Conservation (phyloP, 1,140 invertebrate genomes). For the Ericerus pela region DNA sequence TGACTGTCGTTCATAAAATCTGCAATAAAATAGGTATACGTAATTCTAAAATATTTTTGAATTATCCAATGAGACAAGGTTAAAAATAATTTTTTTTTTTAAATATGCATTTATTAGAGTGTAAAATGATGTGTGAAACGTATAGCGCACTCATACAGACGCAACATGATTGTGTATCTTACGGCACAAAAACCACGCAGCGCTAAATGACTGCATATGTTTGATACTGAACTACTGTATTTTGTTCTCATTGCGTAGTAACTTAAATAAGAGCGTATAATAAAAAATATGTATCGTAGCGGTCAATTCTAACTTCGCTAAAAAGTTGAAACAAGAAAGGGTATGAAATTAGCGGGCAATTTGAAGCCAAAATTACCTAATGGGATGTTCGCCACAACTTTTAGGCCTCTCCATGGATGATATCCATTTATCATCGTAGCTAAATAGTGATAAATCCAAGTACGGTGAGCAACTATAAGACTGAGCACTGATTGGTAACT, state of each 20-base stretch:
- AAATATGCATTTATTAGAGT: background rate
- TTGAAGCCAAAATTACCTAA: constrained; percentile 44
- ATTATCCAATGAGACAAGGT: background rate
- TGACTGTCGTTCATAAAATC: constrained; percentile 80
- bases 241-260: too few relatives aligned
- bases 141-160: too few relatives aligned
- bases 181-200: too few relatives aligned
- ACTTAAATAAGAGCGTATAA: too few relatives aligned
- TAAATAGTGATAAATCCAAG: constrained; percentile 80
- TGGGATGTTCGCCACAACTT: constrained; percentile 82
- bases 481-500: constrained; percentile 88
- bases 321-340: too few relatives aligned
- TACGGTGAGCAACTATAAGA: constrained; percentile 87
- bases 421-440: constrained; percentile 92
- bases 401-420: constrained; percentile 90
- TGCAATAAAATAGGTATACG: constrained; percentile 32
- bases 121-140: too few relatives aligned
- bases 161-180: too few relatives aligned
- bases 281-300: too few relatives aligned
- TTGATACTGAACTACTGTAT: too few relatives aligned
- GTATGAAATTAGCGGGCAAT: background rate
- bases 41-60: background rate
- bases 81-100: background rate
- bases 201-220: too few relatives aligned
- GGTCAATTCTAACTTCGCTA: too few relatives aligned